Base-by-base conservation (phyloP, 2,888 invertebrate species). In the Eugnorisma glareosa region DNA sequence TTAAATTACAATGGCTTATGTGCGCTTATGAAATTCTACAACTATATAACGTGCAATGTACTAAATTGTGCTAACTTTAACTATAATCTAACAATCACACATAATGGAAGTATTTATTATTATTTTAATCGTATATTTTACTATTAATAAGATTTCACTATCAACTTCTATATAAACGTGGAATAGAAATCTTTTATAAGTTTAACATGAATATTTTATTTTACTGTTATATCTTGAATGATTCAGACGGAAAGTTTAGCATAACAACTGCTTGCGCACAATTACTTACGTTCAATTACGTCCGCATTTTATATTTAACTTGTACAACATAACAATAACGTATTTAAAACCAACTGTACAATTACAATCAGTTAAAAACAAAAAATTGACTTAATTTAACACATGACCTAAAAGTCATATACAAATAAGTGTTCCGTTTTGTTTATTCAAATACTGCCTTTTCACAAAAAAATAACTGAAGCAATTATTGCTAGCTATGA, bases 91-190 rank as follows among this genome's bases (percentile, higher is more conserved):
- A 57, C 45, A 74, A 83, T 83, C 67, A 82, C 79, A 82, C 31
- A 7, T 71, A 79, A 28, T 83, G 83, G 82, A 82, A 82, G 83
- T 83, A 79, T 74, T 67, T 4, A 37, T 69, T 4, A 37, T 69
- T 40, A n/a, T 15, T 40, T 71, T 21, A 28, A 57, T 81, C 28
- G 35, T 67, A 77, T 67, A 70, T 67, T 77, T 77, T 59, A 75
- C 37, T 78, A 70, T 11, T 40, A 61, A 71, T 48, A 72, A 54
- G 35, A 82, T 61, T 68, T 35, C 18, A 15, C 18, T 61, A 68
- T 43, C 15, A 37, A 51, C 7, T 43, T 51, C 37, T 43, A 67
- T 70, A 45, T 71, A 74, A 51, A 57, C 10, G n/a, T 57, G 10
- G 15, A 63, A 67, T 82, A 66, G 24, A 73, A 66, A 73, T 72